Base-by-base conservation (phyloP, 2,797 vertebrate genomes). In the Urocyon cinereoargenteus region DNA sequence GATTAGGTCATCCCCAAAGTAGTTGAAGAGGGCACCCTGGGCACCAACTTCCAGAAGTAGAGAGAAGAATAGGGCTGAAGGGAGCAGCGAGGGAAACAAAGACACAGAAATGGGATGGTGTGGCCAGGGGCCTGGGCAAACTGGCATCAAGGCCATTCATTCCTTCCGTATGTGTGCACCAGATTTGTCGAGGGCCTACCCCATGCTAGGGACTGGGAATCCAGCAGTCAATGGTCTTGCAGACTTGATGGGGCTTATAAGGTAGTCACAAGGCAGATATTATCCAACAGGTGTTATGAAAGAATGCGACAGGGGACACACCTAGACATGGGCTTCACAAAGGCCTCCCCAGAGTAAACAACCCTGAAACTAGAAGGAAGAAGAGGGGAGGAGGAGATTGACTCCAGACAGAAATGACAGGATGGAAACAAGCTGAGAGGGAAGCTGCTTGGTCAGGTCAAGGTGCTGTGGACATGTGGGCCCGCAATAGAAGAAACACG, bases 1-100 rank as follows among this genome's bases (percentile, higher is more conserved):
- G 96, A 94, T 96, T 92, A 97, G 97, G 92, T 97, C 97, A 79
- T 90, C 93, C 95, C 95, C 77, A 92, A 97, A 97, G 96, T 61
- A 89, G 91, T 18, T 88, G 93, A 90, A 73, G 68, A 96, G 96
- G 95, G 82, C 77, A 90, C 31, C 11, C 15, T 53, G 53, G 79
- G 61, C 31, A 2, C 89, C 92, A 40, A 94, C 94, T 92, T 96
- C 61, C 78, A 88, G 88, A 45, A 91, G 81, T 84, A 86, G 31
- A 94, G 64, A 16, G 31, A 34, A 53, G 24, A 28, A 96, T 0
- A 40, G 19, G 82, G 66, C 66, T 28, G 61, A 36, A 59, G 78
- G 14, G 40, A 90, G 16, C 11, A 21, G 12, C 57, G 19, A 93
- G 24, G 45, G 70, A 95, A 96, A 64, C n/a, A 79, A 77, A 93